Evolutionary conservation across 2,113 vertebrate species (phyloP).

Genomic region (Ceyx cyanopectus): DNA sequence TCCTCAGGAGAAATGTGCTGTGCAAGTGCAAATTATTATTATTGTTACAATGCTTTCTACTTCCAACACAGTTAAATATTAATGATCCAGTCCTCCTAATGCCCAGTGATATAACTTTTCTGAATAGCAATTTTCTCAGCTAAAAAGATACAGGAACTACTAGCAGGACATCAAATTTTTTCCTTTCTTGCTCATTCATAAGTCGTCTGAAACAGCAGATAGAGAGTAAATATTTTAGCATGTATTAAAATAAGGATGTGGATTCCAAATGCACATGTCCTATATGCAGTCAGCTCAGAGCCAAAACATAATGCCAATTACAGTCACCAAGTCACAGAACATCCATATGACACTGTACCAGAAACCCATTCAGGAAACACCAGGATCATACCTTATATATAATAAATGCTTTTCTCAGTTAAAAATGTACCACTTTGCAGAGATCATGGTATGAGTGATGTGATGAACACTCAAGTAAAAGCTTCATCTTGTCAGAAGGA

Average conservation of each 20-base stretch:
- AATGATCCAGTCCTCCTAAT: slow-evolving; percentile 42
- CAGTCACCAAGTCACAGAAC: background rate
- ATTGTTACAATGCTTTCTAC: slow-evolving; percentile 62
- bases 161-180: background rate
- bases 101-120: slow-evolving; percentile 8
- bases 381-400: background rate
- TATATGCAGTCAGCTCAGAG: background rate
- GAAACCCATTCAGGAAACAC: background rate
- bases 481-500: slow-evolving; percentile 5
- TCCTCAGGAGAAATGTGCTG: slow-evolving; percentile 68
- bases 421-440: slow-evolving; percentile 24
- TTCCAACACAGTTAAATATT: slow-evolving; percentile 71
- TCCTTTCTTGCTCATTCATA: background rate
- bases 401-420: slow-evolving; percentile 18
- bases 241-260: background rate
- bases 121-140: background rate
- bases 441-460: background rate
- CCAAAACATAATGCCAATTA: background rate
- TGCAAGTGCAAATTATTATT: slow-evolving; percentile 69
- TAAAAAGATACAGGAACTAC: background rate
- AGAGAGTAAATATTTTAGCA: background rate
- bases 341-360: background rate
- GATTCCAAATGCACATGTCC: background rate
- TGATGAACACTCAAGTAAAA: slow-evolving; percentile 52
- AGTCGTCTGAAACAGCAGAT: background rate